phyloP scores from a whole-genome alignment of 1,140 invertebrate species.

The Aradophagus sp. region DNA sequence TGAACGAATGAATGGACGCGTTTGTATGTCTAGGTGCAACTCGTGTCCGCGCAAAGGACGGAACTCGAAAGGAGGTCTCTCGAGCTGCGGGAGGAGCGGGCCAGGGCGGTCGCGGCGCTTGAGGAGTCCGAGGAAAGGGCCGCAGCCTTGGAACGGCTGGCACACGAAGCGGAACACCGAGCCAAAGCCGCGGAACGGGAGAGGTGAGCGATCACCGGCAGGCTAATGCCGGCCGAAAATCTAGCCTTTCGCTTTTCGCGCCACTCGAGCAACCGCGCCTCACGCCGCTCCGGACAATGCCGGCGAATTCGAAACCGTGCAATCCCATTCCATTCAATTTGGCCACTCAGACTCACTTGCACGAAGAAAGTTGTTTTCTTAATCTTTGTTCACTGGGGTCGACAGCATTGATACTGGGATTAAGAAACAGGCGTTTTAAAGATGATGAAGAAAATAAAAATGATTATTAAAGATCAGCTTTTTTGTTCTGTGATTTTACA shows the following conservation, averaged over 20 bases:
- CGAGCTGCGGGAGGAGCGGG: conserved; percentile 84
- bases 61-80: conserved; percentile 89
- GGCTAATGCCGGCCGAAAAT: conserved; percentile 26
- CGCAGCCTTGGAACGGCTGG: conserved; percentile 86
- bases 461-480: too few species aligned
- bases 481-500: too few species aligned
- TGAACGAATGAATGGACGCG: not conserved
- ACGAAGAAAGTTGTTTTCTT: too few species aligned
- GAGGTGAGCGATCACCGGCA: conserved; percentile 69
- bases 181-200: conserved; percentile 71
- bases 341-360: too few species aligned
- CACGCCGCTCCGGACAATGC: not conserved
- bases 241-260: conserved; percentile 45
- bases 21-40: conserved; percentile 68
- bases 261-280: not conserved
- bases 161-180: conserved; percentile 85
- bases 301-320: conserved; percentile 6
- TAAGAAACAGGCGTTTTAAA: too few species aligned
- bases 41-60: conserved; percentile 87
- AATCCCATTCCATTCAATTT: too few species aligned
- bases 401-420: too few species aligned
- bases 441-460: too few species aligned
- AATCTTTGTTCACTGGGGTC: too few species aligned
- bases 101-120: conserved; percentile 83
- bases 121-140: conserved; percentile 94